A percentile compares a stretch with the other conserved stretches of the same genome.
phyloP scores from a whole-genome alignment of 2,113 vertebrate genomes.

The Carlito syrichta region DNA sequence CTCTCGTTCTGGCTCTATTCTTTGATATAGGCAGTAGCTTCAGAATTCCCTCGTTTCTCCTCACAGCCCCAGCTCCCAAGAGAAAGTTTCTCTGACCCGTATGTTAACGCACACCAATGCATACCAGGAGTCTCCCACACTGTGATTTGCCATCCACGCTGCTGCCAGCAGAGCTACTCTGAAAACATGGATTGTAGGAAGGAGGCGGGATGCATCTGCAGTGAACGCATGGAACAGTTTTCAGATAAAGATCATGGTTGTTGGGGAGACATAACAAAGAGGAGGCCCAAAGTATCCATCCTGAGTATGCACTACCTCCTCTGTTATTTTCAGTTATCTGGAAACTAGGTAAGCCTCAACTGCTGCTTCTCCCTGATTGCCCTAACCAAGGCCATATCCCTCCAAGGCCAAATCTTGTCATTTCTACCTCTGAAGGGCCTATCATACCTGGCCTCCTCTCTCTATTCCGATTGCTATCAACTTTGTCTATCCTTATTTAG shows the following conservation, averaged over 20 bases:
- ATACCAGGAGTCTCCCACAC: neutral
- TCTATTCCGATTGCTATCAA: neutral
- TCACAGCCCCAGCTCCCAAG: neutral
- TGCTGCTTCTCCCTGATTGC: neutral
- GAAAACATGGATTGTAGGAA: neutral
- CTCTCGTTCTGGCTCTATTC: neutral
- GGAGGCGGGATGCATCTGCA: neutral
- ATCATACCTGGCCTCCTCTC: neutral
- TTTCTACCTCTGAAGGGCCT: neutral
- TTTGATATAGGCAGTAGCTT: neutral
- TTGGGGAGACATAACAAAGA: neutral
- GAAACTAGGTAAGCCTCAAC: neutral
- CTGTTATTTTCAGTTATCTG: neutral
- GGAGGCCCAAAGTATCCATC: neutral
- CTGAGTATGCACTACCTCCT: neutral
- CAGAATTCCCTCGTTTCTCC: neutral
- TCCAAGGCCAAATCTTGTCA: neutral
- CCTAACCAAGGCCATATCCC: neutral
- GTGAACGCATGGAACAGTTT: neutral
- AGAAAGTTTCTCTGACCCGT: neutral
- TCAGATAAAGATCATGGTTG: neutral
- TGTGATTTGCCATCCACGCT: neutral
- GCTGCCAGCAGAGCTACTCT: neutral
- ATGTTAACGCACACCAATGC: neutral
- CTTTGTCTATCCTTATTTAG: neutral